These are phyloP conservation scores for Tauraco erythrolophus DNA, from an alignment of 2,113 vertebrate genomes.

Conservation along the genomic window DNA sequence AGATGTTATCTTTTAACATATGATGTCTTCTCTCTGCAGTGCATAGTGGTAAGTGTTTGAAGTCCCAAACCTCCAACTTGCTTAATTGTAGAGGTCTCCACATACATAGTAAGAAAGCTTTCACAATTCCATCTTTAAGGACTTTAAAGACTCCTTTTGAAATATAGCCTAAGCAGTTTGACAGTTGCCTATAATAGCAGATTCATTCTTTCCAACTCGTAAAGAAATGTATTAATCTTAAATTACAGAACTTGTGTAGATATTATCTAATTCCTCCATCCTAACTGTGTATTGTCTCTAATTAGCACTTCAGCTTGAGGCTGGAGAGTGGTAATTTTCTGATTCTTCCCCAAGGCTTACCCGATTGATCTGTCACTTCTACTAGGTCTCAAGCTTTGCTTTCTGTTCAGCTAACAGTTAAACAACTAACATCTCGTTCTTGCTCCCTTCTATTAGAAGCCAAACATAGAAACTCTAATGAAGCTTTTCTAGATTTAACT, in stretches of 20 bases:
- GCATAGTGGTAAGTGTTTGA: not conserved
- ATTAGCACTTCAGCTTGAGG: slow-evolving; percentile 62
- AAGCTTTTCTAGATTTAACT: slow-evolving; percentile 13
- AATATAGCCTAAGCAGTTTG: slow-evolving; percentile 5
- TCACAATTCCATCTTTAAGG: not conserved
- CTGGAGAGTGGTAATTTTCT: slow-evolving; percentile 39
- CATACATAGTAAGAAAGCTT: not conserved
- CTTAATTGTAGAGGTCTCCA: not conserved
- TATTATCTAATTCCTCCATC: slow-evolving; percentile 25
- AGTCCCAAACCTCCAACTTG: not conserved
- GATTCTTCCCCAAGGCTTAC: not conserved
- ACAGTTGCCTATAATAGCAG: slow-evolving; percentile 9
- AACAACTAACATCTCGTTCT: not conserved
- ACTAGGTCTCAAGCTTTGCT: not conserved
- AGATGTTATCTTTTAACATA: not conserved
- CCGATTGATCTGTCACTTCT: slow-evolving; percentile 33
- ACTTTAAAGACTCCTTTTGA: slow-evolving; percentile 11
- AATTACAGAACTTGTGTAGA: slow-evolving; percentile 44
- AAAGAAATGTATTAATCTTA: slow-evolving; percentile 51
- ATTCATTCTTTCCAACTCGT: slow-evolving; percentile 30
- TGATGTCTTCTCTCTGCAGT: not conserved
- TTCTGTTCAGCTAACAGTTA: slow-evolving; percentile 12
- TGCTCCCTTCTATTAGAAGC: not conserved
- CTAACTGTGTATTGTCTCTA: slow-evolving; percentile 39
- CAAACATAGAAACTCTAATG: not conserved